Evolutionary conservation across 2,888 invertebrate genomes (phyloP), one percentile per base, ranked within the genome.

Genomic region (Orthosia gothica): DNA sequence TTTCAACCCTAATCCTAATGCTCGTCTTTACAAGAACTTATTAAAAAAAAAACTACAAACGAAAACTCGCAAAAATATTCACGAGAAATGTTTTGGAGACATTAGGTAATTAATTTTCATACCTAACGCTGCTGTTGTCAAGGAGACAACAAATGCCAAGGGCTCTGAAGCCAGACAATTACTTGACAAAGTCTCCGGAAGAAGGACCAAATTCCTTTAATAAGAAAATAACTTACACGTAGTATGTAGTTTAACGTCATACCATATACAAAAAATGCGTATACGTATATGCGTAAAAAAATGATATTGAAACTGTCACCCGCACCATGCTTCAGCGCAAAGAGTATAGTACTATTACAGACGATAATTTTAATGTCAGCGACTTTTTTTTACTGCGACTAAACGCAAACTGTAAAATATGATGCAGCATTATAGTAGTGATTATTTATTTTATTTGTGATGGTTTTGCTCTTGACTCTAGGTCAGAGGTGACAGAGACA

Each of bases 31-130:
- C 16, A 58, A 70, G 32, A 32, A 23, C 15, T 26, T 45, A n/a
- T 5, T 26, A 7, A 15, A 32, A n/a, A 57, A 40, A 40, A 4
- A 15, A 54, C n/a, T 32, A 45, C 20, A 50, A 52, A 58, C 7
- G 11, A 40, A 18, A 11, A 58, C 18, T 18, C 49, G 13, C 15
- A 9, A 16, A 54, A 47, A 47, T 9, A 52, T 58, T 61, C 23
- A 50, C 5, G 40, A 45, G n/a, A 45, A 54, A 45, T n/a, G 61
- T 55, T 61, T 70, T 18, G 9, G n/a, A 20, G 62, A 67, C 23
- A 61, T 23, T 67, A 40, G 40, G 40, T 40, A 72, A 79, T 78
- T 63, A 50, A 20, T 54, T 50, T 64, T 50, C 47, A 47, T 63
- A 49, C n/a, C 20, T 57, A 7, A 15, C 26, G n/a, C 50, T 9